phyloP scores from a whole-genome alignment of 2,888 invertebrate species.

The Gonocerus acuteangulatus region DNA sequence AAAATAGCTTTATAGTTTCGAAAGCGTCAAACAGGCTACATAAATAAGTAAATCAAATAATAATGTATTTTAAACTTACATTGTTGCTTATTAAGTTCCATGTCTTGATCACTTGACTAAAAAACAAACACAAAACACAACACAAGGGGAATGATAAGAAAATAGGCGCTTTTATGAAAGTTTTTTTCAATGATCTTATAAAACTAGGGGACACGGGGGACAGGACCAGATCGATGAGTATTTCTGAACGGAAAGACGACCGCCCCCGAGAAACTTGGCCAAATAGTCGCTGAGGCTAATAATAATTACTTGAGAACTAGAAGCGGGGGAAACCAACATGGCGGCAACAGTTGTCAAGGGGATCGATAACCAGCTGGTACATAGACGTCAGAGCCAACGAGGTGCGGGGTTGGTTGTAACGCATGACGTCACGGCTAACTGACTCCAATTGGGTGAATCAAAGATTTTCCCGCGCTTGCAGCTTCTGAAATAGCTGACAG shows the following conservation, averaged over 20 bases:
- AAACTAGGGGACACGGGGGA: neutral
- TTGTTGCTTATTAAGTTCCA: slow-evolving; percentile 9
- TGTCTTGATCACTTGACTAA: neutral
- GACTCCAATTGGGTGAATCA: too few species aligned
- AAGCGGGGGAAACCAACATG: slow-evolving; percentile 14
- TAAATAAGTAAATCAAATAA: too few species aligned
- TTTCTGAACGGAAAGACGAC: slow-evolving; percentile 11
- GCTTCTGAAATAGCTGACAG: too few species aligned
- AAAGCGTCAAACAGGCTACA: too few species aligned
- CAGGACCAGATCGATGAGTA: slow-evolving; percentile 1
- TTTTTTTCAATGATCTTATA: neutral
- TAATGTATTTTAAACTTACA: slow-evolving; percentile 4
- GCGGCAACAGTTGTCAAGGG: slow-evolving; percentile 14
- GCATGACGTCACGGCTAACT: too few species aligned
- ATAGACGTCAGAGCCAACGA: neutral
- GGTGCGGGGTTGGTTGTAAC: neutral
- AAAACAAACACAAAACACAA: slow-evolving; percentile 23
- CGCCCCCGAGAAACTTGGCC: slow-evolving; percentile 11
- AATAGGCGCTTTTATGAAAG: too few species aligned
- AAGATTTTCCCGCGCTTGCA: too few species aligned
- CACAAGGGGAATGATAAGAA: slow-evolving; percentile 14
- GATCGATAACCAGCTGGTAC: slow-evolving; percentile 10
- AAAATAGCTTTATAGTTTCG: too few species aligned
- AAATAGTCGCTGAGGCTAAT: neutral
- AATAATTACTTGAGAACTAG: slow-evolving; percentile 7